Evolutionary conservation across 2,113 vertebrate species (phyloP).

Genomic region (Dasyprocta punctata): DNA sequence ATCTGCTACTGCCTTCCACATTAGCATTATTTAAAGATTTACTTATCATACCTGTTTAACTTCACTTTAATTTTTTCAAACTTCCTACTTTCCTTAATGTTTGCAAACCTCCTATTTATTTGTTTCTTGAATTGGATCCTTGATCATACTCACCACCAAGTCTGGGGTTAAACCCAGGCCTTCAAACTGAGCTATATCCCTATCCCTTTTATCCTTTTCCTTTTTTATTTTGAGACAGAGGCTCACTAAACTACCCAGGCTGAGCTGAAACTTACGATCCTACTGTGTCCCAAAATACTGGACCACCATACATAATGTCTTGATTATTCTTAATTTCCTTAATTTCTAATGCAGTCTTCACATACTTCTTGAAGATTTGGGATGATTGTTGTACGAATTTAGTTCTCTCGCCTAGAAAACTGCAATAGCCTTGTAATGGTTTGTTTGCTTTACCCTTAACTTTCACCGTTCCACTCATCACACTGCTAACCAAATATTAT

Average conservation of each 20-base stretch:
- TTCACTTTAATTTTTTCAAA: background rate
- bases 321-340: conserved; percentile 13
- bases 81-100: background rate
- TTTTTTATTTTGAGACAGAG: background rate
- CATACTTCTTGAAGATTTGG: background rate
- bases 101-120: background rate
- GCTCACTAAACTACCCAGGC: background rate
- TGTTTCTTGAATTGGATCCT: background rate
- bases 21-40: background rate
- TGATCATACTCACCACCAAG: background rate
- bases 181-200: background rate
- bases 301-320: background rate
- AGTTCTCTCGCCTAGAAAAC: background rate
- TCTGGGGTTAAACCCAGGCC: background rate
- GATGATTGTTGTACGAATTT: background rate
- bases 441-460: background rate
- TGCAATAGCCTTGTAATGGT: background rate
- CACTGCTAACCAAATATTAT: background rate
- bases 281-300: background rate
- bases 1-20: background rate
- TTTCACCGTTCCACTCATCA: background rate
- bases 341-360: background rate
- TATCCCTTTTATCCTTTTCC: background rate
- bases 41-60: background rate
- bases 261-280: background rate